A percentile compares a stretch with the other conserved stretches of the same genome.
Evolutionary conservation across 64 coral and sea anemone genomes (phyloP).

Genomic region (Actinia equina): DNA sequence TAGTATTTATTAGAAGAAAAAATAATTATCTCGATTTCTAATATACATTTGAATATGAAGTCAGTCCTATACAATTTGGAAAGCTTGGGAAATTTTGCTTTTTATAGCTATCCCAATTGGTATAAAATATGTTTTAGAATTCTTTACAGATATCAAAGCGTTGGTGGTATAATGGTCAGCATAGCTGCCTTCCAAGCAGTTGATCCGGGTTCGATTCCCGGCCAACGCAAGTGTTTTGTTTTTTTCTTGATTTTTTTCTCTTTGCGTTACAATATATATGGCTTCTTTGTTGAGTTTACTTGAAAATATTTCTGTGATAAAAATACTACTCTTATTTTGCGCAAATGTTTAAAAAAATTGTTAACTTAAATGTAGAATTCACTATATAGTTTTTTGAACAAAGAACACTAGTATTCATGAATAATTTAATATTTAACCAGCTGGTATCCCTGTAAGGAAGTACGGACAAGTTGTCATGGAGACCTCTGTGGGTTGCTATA

Average conservation of each 20-base stretch:
- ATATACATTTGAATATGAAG: neutral
- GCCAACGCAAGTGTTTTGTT: neutral
- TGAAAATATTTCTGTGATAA: neutral
- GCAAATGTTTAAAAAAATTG: neutral
- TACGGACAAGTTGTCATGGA: neutral
- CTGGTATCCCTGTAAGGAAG: neutral
- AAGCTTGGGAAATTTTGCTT: too few species aligned
- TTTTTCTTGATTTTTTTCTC: neutral
- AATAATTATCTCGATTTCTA: neutral
- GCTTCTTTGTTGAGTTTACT: too few species aligned
- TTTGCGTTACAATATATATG: too few species aligned
- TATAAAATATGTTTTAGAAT: neutral
- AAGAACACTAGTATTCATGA: neutral
- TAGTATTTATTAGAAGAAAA: neutral
- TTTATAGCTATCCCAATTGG: neutral
- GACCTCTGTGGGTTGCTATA: neutral
- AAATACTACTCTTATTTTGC: too few species aligned
- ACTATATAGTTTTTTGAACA: neutral
- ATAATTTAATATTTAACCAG: neutral
- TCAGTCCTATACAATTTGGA: too few species aligned
- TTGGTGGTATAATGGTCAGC: constrained; percentile 26
- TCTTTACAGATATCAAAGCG: neutral
- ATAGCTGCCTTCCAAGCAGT: constrained; percentile 28
- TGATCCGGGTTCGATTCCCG: constrained; percentile 27
- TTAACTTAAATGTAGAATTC: neutral